Evolutionary conservation across 2,113 vertebrate genomes (phyloP).

Genomic region (Calcarius ornatus): DNA sequence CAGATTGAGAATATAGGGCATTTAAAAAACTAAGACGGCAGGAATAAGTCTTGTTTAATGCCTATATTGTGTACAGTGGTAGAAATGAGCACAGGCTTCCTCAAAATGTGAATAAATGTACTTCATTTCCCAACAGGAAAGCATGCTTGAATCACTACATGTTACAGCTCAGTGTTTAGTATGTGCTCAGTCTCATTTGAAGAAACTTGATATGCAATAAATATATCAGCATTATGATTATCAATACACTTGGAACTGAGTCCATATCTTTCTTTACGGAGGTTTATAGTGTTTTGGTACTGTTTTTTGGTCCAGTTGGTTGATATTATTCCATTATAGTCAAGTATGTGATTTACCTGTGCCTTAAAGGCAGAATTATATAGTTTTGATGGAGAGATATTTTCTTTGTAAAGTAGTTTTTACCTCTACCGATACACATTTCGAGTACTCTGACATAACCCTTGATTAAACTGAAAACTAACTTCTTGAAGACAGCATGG

Average conservation of each 20-base stretch:
- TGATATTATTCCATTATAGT: neutral
- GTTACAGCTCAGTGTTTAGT: neutral
- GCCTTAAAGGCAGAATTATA: neutral
- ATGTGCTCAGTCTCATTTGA: neutral
- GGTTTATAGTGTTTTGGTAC: neutral
- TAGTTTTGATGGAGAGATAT: neutral
- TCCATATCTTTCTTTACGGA: fast-evolving
- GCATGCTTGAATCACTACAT: neutral
- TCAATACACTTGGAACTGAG: neutral
- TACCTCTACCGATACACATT: neutral
- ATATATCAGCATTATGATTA: neutral
- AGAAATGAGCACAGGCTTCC: neutral
- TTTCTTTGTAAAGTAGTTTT: neutral
- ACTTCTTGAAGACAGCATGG: neutral
- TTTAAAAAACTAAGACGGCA: neutral
- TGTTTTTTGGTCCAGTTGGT: neutral
- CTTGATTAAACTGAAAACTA: neutral
- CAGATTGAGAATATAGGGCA: neutral
- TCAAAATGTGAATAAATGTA: neutral
- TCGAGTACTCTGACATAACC: neutral
- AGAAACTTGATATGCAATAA: neutral
- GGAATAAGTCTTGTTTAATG: neutral
- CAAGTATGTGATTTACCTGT: neutral
- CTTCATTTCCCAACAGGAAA: neutral
- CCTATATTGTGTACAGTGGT: neutral